Evolutionary conservation across 35 echinoderm and acorn worm species (phyloP).

Genomic region (Eucidaris tribuloides): DNA sequence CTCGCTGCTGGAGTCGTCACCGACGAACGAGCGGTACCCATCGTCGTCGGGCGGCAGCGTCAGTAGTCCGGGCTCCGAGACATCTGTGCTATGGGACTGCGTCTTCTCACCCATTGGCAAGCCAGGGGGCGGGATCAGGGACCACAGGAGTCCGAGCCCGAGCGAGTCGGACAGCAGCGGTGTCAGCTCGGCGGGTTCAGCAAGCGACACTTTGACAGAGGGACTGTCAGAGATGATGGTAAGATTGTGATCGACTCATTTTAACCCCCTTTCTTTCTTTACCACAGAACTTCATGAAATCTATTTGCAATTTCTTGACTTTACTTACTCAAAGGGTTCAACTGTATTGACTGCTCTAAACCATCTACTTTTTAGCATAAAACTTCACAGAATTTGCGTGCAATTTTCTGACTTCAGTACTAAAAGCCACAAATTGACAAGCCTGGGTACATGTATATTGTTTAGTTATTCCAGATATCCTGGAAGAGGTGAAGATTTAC

Average conservation of each 20-base stretch:
- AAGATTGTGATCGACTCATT: not conserved
- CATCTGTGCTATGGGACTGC: constrained; percentile 78
- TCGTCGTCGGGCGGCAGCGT: constrained; percentile 13
- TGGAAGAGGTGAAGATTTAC: too few species aligned
- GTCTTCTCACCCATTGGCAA: constrained; percentile 73
- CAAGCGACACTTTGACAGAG: constrained; percentile 54
- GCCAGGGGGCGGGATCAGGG: not conserved
- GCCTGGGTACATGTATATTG: too few species aligned
- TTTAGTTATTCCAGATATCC: too few species aligned
- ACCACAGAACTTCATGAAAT: too few species aligned
- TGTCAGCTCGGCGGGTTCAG: constrained; percentile 80
- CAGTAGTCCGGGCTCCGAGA: constrained; percentile 39
- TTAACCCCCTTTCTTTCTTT: too few species aligned
- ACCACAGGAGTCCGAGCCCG: constrained; percentile 68
- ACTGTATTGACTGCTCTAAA: too few species aligned
- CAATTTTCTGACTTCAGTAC: too few species aligned
- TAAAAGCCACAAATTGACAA: too few species aligned
- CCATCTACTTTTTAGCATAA: too few species aligned
- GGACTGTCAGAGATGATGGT: constrained; percentile 64
- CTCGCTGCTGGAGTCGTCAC: not conserved
- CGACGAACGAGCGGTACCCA: not conserved
- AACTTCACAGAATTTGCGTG: too few species aligned
- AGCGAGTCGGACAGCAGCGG: constrained; percentile 93
- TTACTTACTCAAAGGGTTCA: too few species aligned
- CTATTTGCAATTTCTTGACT: too few species aligned